These are phyloP conservation scores for Achroia grisella DNA, from an alignment of 1,140 invertebrate genomes.

Conservation along the genomic window DNA sequence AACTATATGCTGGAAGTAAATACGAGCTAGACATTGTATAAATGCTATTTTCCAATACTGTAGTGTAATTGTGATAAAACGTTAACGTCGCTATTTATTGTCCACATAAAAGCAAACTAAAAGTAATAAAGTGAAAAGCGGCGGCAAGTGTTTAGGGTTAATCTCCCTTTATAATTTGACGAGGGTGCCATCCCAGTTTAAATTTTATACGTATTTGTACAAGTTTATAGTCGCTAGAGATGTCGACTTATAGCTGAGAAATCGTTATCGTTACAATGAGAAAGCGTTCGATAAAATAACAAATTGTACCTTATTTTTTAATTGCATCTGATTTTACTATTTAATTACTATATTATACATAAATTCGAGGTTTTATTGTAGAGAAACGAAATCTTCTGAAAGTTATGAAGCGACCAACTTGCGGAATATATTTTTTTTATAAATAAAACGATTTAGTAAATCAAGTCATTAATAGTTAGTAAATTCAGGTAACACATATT, in stretches of 20 bases:
- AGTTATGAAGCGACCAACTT: no score
- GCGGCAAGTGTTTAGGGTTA: slow-evolving; percentile 22
- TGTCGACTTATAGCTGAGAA: slow-evolving; percentile 4
- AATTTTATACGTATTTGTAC: slow-evolving; percentile 16
- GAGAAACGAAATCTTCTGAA: no score
- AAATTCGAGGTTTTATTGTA: no score
- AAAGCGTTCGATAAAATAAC: not conserved
- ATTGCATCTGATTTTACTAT: no score
- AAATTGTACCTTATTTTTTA: no score
- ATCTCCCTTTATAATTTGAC: slow-evolving; percentile 40
- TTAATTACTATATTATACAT: no score
- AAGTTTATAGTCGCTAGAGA: slow-evolving; percentile 9
- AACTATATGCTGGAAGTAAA: no score
- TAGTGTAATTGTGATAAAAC: not conserved
- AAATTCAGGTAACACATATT: no score
- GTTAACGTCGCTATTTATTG: slow-evolving; percentile 9
- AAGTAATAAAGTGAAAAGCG: slow-evolving; percentile 33
- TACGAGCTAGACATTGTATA: no score
- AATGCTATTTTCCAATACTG: not conserved
- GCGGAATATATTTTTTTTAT: no score
- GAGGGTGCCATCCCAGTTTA: slow-evolving; percentile 29
- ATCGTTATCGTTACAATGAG: not conserved
- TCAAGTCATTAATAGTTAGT: no score
- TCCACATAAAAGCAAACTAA: slow-evolving; percentile 19
- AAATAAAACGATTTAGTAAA: no score